These are phyloP conservation scores for Hyla sarda DNA, from an alignment of 2,113 vertebrate genomes.

Conservation along the genomic window DNA sequence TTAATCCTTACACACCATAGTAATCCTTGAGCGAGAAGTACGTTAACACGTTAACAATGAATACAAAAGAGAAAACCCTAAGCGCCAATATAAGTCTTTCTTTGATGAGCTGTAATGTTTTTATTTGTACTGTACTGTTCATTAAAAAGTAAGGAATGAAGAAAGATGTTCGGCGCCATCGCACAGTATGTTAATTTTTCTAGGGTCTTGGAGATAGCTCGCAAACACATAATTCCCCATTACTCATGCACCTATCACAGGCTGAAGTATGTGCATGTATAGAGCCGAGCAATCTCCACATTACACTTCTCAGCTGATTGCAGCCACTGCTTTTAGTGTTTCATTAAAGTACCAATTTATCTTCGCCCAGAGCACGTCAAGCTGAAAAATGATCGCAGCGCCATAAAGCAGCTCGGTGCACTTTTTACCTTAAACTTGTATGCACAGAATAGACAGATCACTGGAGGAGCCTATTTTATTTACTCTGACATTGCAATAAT, in stretches of 20 bases:
- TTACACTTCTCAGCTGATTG: constrained; percentile 47
- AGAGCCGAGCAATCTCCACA: constrained; percentile 31
- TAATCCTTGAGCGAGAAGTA: neutral
- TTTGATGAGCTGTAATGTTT: neutral
- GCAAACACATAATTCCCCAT: constrained; percentile 23
- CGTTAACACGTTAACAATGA: too few relatives aligned
- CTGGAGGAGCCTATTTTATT: constrained; percentile 30
- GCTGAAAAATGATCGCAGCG: constrained; percentile 42
- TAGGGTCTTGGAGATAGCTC: constrained; percentile 4
- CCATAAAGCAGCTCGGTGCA: constrained; percentile 40
- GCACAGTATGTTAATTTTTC: constrained; percentile 14
- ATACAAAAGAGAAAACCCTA: neutral
- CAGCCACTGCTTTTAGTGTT: constrained; percentile 38
- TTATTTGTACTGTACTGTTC: constrained; percentile 4
- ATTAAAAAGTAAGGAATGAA: constrained; percentile 30
- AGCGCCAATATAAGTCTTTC: neutral
- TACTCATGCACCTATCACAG: constrained; percentile 12
- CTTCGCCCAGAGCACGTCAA: constrained; percentile 39
- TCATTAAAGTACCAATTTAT: constrained; percentile 55
- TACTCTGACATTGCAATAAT: constrained; percentile 54
- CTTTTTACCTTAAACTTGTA: constrained; percentile 52
- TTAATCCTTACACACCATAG: neutral
- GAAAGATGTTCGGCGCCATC: neutral
- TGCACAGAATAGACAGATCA: constrained; percentile 45
- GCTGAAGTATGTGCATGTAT: constrained; percentile 27